A percentile compares a stretch with the other conserved stretches of the same genome.
Conservation (phyloP, 2,888 invertebrate genomes). For the Rotaria socialis region DNA sequence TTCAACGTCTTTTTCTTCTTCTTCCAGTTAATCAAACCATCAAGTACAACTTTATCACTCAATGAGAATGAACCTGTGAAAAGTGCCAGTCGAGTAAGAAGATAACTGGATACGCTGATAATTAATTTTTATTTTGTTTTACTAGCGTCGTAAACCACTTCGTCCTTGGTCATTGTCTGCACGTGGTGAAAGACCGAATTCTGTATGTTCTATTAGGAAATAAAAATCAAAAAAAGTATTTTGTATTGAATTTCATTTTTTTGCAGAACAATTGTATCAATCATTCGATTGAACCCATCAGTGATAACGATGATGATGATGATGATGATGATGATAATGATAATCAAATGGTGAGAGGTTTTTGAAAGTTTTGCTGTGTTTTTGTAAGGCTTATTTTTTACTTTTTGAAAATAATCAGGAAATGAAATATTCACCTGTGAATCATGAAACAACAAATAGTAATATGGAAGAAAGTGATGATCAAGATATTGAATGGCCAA, state of each 20-base stretch:
- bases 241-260: too few species aligned
- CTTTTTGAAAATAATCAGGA: background rate
- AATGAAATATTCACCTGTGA: conserved; percentile 32
- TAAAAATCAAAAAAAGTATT: too few species aligned
- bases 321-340: background rate
- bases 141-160: conserved; percentile 24
- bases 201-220: background rate
- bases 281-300: background rate
- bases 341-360: background rate
- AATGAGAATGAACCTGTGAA: conserved; percentile 22
- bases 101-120: too few species aligned
- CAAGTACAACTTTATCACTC: conserved; percentile 28
- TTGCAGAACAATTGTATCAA: background rate
- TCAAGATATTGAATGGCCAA: conserved; percentile 12
- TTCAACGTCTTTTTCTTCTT: background rate
- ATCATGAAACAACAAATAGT: background rate
- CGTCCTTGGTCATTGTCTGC: conserved; percentile 34
- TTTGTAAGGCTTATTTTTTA: too few species aligned
- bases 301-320: conserved; percentile 5
- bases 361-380: too few species aligned
- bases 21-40: conserved; percentile 30
- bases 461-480: background rate
- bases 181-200: conserved; percentile 31
- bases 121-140: background rate
- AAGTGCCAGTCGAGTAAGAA: conserved; percentile 20